Conservation (phyloP, 2,888 invertebrate species). For the Apamea crenata region DNA sequence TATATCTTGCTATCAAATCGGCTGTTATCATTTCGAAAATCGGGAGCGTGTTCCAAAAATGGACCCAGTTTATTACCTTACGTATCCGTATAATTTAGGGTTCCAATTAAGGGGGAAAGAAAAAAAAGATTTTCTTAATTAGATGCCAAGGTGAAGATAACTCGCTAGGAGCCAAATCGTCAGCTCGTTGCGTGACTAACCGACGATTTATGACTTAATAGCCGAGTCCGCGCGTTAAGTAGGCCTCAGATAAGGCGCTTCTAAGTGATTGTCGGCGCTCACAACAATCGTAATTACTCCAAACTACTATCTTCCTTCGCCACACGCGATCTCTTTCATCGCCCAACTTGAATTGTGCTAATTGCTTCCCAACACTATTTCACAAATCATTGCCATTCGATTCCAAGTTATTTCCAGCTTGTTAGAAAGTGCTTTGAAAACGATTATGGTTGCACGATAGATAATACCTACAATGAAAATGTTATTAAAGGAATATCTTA, state of each 20-base stretch:
- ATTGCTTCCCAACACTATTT: slow-evolving; percentile 80
- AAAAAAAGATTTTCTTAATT: slow-evolving; percentile 83
- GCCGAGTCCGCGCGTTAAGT: slow-evolving; percentile 88
- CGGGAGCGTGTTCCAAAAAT: slow-evolving; percentile 63
- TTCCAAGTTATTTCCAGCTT: slow-evolving; percentile 35
- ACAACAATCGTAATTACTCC: slow-evolving; percentile 90
- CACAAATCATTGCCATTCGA: slow-evolving; percentile 71
- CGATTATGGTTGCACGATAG: slow-evolving; percentile 23
- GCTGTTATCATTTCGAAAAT: slow-evolving; percentile 56
- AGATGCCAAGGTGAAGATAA: slow-evolving; percentile 86
- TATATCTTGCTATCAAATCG: slow-evolving; percentile 56
- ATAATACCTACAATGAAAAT: neutral
- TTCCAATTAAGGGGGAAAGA: slow-evolving; percentile 73
- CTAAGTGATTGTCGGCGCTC: slow-evolving; percentile 90
- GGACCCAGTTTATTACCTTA: slow-evolving; percentile 65
- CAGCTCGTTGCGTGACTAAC: slow-evolving; percentile 87
- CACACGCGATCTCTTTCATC: slow-evolving; percentile 88
- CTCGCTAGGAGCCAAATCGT: slow-evolving; percentile 85
- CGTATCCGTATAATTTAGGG: slow-evolving; percentile 73
- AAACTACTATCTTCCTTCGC: slow-evolving; percentile 87
- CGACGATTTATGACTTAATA: slow-evolving; percentile 90
- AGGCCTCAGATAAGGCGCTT: slow-evolving; percentile 89
- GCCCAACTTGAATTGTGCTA: slow-evolving; percentile 84
- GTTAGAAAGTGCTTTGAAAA: slow-evolving; percentile 19
- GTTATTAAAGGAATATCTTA: neutral